phyloP scores from a whole-genome alignment of 2,113 vertebrate genomes.

The Hymenochirus boettgeri region DNA sequence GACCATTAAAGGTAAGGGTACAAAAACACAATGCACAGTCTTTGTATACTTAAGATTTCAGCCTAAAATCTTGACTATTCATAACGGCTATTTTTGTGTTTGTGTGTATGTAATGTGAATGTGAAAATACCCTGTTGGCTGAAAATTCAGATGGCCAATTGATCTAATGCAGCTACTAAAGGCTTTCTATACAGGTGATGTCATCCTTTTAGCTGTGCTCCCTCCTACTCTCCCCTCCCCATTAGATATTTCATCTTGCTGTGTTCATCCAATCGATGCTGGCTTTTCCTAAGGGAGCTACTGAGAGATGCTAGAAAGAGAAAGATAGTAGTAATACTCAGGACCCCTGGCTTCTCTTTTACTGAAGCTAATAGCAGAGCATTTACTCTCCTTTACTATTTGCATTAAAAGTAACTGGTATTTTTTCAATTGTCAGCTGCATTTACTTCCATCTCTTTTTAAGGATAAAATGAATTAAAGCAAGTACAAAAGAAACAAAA shows the following conservation, averaged over 20 bases:
- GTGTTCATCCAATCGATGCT: conserved; percentile 83
- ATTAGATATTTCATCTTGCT: conserved; percentile 88
- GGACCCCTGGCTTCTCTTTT: conserved; percentile 58
- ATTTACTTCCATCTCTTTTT: not conserved
- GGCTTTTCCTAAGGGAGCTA: conserved; percentile 78
- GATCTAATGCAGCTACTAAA: conserved; percentile 90
- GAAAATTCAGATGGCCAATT: conserved; percentile 85
- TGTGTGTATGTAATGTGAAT: too few species aligned
- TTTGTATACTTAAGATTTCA: too few species aligned
- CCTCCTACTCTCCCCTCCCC: conserved; percentile 83
- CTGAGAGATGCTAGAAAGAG: conserved; percentile 59
- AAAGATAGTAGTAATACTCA: conserved; percentile 58
- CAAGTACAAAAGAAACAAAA: conserved; percentile 44
- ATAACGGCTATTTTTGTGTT: too few species aligned
- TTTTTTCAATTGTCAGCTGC: too few species aligned
- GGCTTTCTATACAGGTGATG: conserved; percentile 78
- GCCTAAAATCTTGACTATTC: too few species aligned
- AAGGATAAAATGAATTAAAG: conserved; percentile 57
- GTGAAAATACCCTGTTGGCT: conserved; percentile 76
- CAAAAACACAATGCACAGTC: too few species aligned
- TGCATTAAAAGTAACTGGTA: not conserved
- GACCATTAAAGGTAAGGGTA: too few species aligned
- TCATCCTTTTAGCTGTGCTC: conserved; percentile 82
- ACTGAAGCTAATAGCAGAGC: conserved; percentile 59
- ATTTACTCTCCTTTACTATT: not conserved